These are phyloP conservation scores for Galeopsomyia nigrocyanea DNA, from an alignment of 2,888 invertebrate species.

Conservation along the genomic window DNA sequence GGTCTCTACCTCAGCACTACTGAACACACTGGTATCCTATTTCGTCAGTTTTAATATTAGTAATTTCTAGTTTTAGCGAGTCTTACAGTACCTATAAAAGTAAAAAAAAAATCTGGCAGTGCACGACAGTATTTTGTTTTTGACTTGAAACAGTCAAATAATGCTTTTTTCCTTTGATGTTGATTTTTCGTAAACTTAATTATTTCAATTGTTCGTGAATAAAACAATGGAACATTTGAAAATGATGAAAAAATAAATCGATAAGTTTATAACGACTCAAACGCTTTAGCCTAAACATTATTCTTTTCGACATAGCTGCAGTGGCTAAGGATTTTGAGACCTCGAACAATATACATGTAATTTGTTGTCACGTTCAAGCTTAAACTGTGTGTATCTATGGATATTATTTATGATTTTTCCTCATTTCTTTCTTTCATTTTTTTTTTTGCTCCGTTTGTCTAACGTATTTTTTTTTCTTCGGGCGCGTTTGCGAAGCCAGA, in stretches of 20 bases:
- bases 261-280: too few species aligned
- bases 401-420: slow-evolving; percentile 18
- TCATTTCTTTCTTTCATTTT: slow-evolving; percentile 7
- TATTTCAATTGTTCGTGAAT: too few species aligned
- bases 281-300: background rate
- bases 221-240: background rate
- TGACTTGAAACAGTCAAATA: background rate
- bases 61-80: slow-evolving; percentile 14
- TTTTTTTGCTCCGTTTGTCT: slow-evolving; percentile 10
- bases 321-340: slow-evolving; percentile 38
- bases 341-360: slow-evolving; percentile 19
- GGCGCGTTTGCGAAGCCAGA: slow-evolving; percentile 12
- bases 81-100: slow-evolving; percentile 43
- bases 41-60: slow-evolving; percentile 11
- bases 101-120: slow-evolving; percentile 40
- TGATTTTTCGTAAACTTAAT: background rate
- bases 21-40: slow-evolving; percentile 41
- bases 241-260: background rate
- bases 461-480: slow-evolving; percentile 14
- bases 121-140: slow-evolving; percentile 9
- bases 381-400: slow-evolving; percentile 23
- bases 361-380: slow-evolving; percentile 41
- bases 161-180: background rate
- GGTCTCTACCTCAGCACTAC: slow-evolving; percentile 42
- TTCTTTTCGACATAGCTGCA: slow-evolving; percentile 14